These are phyloP conservation scores for Erpornis zantholeuca DNA, from an alignment of 2,113 vertebrate genomes.

Conservation along the genomic window DNA sequence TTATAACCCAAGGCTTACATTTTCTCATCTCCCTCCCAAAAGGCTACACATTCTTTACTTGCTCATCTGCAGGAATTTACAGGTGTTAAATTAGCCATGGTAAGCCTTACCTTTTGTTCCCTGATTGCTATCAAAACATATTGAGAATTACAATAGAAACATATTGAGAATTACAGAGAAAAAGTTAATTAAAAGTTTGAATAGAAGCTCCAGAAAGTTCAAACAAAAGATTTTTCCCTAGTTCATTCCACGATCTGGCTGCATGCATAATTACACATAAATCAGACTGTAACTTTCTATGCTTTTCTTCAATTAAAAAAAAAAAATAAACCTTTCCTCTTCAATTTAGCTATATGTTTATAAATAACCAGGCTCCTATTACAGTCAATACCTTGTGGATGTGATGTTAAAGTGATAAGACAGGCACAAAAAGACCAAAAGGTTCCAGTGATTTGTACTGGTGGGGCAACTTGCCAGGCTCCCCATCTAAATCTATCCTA, in stretches of 20 bases:
- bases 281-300: neutral
- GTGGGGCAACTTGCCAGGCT: neutral
- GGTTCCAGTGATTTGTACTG: neutral
- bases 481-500: neutral
- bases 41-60: neutral
- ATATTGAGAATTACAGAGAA: conserved; percentile 46
- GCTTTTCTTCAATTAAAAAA: neutral
- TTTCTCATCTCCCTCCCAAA: neutral
- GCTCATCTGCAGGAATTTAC: conserved; percentile 47
- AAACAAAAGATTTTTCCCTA: conserved; percentile 54
- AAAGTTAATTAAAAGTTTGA: conserved; percentile 58
- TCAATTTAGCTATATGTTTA: neutral
- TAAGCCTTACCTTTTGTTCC: conserved; percentile 48
- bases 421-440: neutral
- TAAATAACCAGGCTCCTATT: neutral
- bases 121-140: conserved; percentile 42
- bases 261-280: conserved; percentile 23
- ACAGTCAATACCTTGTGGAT: neutral
- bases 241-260: conserved; percentile 16
- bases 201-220: conserved; percentile 42
- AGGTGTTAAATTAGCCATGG: conserved; percentile 48
- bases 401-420: neutral
- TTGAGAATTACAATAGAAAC: conserved; percentile 47
- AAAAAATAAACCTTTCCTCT: neutral
- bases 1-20: neutral